Evolutionary conservation across 2,113 vertebrate species (phyloP).

Genomic region (Microtus richardsoni): DNA sequence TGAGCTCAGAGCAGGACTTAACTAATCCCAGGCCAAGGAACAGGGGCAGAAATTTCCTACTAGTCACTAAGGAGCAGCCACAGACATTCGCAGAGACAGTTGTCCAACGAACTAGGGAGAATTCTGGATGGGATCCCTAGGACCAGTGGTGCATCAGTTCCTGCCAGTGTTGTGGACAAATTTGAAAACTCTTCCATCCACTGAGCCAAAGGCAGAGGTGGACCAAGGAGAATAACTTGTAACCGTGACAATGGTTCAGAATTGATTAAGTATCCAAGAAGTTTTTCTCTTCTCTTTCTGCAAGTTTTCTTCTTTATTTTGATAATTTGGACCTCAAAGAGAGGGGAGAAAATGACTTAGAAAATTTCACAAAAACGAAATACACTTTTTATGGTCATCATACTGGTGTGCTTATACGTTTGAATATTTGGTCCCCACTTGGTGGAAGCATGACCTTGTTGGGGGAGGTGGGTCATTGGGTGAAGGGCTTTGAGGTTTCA

Average conservation of each 20-base stretch:
- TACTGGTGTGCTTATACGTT: neutral
- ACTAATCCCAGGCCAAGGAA: neutral
- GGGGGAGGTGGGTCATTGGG: too few species aligned
- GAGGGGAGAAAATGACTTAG: neutral
- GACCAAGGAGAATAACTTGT: neutral
- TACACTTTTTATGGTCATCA: neutral
- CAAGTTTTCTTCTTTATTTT: constrained; percentile 5
- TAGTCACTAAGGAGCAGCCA: neutral
- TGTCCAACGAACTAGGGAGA: constrained; percentile 9
- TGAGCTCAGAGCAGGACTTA: neutral
- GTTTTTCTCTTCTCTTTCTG: constrained; percentile 1
- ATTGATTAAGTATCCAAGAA: neutral
- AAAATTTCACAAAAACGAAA: neutral
- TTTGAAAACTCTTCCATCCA: neutral
- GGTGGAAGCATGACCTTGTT: too few species aligned
- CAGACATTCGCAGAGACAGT: neutral
- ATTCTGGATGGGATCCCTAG: neutral
- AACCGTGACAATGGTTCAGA: neutral
- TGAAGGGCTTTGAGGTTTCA: too few species aligned
- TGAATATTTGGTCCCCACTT: too few species aligned
- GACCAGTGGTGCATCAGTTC: neutral
- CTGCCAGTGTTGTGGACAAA: neutral
- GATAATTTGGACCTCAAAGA: neutral
- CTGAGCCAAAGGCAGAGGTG: neutral
- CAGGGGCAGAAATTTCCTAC: neutral